Percentiles rank a stretch among this genome's conserved stretches.
phyloP scores from a whole-genome alignment of 2,113 vertebrate species.

The Equus quagga region DNA sequence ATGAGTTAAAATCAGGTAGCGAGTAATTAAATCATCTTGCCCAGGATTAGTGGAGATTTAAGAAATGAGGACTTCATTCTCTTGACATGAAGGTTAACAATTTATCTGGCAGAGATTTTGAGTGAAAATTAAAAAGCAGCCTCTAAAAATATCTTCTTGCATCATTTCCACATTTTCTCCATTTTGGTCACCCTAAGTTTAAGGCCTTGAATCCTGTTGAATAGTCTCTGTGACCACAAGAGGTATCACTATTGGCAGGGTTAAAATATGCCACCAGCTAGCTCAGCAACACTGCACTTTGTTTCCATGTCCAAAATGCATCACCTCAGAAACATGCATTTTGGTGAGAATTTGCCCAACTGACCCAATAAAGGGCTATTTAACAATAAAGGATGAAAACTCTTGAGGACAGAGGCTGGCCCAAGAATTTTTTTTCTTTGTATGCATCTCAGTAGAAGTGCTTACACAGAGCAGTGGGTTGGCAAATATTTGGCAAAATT shows the following conservation, averaged over 20 bases:
- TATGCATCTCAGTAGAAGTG: neutral
- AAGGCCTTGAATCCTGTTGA: neutral
- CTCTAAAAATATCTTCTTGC: neutral
- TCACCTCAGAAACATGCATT: neutral
- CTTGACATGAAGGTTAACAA: neutral
- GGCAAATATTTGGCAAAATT: conserved; percentile 17
- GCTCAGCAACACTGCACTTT: neutral
- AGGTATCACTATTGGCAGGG: neutral
- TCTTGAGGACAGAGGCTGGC: neutral
- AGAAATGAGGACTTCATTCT: conserved; percentile 20
- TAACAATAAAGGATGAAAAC: conserved; percentile 3
- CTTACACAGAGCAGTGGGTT: neutral
- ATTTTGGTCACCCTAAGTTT: neutral
- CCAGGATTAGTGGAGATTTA: neutral
- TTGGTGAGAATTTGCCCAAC: neutral
- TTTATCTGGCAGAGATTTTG: conserved; percentile 26
- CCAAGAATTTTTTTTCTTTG: neutral
- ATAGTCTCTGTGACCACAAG: neutral
- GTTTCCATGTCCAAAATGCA: neutral
- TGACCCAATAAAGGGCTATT: neutral
- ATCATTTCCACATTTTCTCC: neutral
- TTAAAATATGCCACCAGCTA: neutral
- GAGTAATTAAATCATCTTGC: neutral
- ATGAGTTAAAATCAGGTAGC: conserved; percentile 3
- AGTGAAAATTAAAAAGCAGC: conserved; percentile 51